A percentile compares a stretch with the other conserved stretches of the same genome.
phyloP scores from a whole-genome alignment of 2,113 vertebrate species.

The Suncus etruscus region DNA sequence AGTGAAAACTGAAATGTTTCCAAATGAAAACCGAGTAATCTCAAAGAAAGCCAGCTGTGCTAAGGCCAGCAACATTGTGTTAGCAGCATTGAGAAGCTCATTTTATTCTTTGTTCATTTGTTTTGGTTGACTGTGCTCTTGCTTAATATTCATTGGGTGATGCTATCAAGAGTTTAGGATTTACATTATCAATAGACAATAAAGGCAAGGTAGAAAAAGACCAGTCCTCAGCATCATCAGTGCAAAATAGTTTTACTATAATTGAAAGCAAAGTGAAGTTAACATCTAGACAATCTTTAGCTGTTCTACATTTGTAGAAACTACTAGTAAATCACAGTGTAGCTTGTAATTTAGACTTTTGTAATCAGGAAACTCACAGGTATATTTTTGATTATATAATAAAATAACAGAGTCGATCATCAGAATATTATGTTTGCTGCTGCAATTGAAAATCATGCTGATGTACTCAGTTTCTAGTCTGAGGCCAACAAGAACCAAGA shows the following conservation, averaged over 20 bases:
- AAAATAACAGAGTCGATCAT: background rate
- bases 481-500: background rate
- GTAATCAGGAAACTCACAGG: background rate
- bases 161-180: background rate
- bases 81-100: background rate
- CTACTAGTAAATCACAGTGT: background rate
- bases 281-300: background rate
- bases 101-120: background rate
- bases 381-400: conserved; percentile 13
- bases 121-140: background rate
- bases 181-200: background rate
- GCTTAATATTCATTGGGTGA: background rate
- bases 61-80: background rate
- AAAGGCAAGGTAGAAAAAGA: conserved; percentile 1
- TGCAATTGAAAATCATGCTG: background rate
- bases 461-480: background rate
- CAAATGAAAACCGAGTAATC: background rate
- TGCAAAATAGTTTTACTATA: background rate
- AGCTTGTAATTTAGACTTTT: background rate
- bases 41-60: background rate
- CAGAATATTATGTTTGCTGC: background rate
- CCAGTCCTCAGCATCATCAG: background rate
- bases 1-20: background rate
- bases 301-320: background rate
- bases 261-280: background rate